These are phyloP conservation scores for Heterotilapia buettikoferi DNA, from an alignment of 2,113 vertebrate species.

Conservation along the genomic window DNA sequence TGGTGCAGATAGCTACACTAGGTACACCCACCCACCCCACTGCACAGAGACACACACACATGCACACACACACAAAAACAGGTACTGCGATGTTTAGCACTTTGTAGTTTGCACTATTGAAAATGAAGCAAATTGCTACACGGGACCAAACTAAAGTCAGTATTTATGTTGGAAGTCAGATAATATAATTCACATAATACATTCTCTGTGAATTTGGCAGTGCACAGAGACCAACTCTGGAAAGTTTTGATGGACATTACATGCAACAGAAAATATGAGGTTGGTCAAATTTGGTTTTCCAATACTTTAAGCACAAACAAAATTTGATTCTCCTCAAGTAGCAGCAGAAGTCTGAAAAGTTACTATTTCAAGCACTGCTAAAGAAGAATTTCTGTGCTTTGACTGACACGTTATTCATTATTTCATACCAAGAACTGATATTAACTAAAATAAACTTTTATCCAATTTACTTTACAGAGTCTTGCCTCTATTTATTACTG, in stretches of 20 bases:
- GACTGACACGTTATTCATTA: background rate
- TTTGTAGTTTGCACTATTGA: background rate
- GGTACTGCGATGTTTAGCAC: background rate
- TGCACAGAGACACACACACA: background rate
- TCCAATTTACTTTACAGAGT: background rate
- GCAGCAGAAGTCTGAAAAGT: background rate
- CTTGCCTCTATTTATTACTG: background rate
- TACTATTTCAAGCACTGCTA: background rate
- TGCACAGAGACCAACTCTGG: background rate
- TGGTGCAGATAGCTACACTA: conserved; percentile 21
- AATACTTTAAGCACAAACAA: background rate
- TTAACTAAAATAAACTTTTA: background rate
- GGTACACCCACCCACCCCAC: background rate
- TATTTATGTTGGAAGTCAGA: background rate
- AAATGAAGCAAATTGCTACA: background rate
- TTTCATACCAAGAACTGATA: background rate
- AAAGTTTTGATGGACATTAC: background rate
- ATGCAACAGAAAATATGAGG: background rate
- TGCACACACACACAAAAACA: background rate
- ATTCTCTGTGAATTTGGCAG: background rate
- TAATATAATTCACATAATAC: background rate
- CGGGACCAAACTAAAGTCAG: background rate
- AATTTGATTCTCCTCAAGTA: background rate
- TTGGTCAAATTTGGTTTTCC: background rate
- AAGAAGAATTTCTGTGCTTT: background rate